These are phyloP conservation scores for Melieria crassipennis DNA, from an alignment of 2,888 invertebrate species.

Conservation along the genomic window DNA sequence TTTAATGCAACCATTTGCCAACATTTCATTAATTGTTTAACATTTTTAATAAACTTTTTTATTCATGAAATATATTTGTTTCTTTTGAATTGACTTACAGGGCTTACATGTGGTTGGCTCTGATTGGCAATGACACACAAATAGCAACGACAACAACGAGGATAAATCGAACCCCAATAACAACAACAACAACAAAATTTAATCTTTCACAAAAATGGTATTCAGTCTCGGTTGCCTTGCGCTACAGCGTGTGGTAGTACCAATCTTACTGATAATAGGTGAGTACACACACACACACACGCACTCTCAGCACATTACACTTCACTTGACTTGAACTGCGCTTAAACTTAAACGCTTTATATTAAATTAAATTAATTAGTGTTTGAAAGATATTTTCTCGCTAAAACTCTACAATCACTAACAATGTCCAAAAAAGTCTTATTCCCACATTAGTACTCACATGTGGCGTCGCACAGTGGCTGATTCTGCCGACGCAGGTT, in stretches of 20 bases:
- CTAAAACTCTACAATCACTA: too few relatives aligned
- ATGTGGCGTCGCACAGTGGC: too few relatives aligned
- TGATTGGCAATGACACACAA: conserved; percentile 15
- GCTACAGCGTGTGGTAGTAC: conserved; percentile 61
- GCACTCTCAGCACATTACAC: not conserved
- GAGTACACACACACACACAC: conserved; percentile 42
- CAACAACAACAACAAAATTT: conserved; percentile 29
- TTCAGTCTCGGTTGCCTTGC: conserved; percentile 63
- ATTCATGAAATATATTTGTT: not conserved
- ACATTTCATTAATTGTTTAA: conserved; percentile 28
- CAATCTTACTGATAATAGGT: conserved; percentile 62
- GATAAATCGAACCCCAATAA: conserved; percentile 41
- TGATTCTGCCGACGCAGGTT: too few relatives aligned
- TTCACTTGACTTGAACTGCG: not conserved
- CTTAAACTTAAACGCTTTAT: too few relatives aligned
- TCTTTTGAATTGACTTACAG: not conserved
- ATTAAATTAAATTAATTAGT: not conserved
- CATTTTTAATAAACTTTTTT: not conserved
- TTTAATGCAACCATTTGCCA: conserved; percentile 23
- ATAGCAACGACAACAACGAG: conserved; percentile 16
- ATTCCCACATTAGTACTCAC: too few relatives aligned
- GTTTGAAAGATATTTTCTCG: too few relatives aligned
- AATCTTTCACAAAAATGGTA: conserved; percentile 54
- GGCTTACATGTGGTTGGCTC: conserved; percentile 17
- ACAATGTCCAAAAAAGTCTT: too few relatives aligned